Evolutionary conservation across 1,140 invertebrate genomes (phyloP), one percentile per base, ranked within the genome.

Genomic region (Apocrypta bakeri): DNA sequence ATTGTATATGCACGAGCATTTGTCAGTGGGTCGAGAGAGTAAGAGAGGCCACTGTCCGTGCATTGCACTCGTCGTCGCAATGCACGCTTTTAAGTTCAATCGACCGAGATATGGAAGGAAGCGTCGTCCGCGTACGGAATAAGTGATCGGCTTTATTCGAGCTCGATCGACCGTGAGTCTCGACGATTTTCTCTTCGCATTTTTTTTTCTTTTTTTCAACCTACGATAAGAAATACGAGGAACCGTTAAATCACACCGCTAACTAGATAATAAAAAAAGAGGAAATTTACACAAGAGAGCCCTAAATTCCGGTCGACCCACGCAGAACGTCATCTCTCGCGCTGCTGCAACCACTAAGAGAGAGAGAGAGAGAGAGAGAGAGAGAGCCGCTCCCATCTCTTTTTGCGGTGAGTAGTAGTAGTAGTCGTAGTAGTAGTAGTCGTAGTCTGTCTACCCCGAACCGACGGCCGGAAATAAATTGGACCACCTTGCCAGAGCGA

Each of bases 1-100:
- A 17, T 17, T 33, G 29, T 31, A 33, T 33, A 33, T 14, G 1
- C 9, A 29, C 11, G 11, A 31, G 31, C 81, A 27, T 79, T 68
- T 42, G 75, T 71, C 83, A 80, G 80, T 84, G 77, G 81, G 68
- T 84, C 79, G 81, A 73, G 73, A 76, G 82, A 82, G 84, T 71
- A 29, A 11, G 33, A 66, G 63, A 69, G 68, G 11, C 69, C 64
- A 37, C 21, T 63, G 27, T 40, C 63, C 25, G 25, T 66, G 25
- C 79, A 21, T 68, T 69, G 73, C 73, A 76, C 73, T 76, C 64
- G 31, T 61, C 56, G 48, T 56, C 21, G 29, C 6, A 14, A 2
- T 31, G 80, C 64, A n/a, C n/a, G 29, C 61, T 69, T 81, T 76
- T 76, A 76, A 61, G 73, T 40, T 82, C 73, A 71, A 76, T 71